These are phyloP conservation scores for Rhaphigaster nebulosa DNA, from an alignment of 2,888 invertebrate species.

Conservation along the genomic window DNA sequence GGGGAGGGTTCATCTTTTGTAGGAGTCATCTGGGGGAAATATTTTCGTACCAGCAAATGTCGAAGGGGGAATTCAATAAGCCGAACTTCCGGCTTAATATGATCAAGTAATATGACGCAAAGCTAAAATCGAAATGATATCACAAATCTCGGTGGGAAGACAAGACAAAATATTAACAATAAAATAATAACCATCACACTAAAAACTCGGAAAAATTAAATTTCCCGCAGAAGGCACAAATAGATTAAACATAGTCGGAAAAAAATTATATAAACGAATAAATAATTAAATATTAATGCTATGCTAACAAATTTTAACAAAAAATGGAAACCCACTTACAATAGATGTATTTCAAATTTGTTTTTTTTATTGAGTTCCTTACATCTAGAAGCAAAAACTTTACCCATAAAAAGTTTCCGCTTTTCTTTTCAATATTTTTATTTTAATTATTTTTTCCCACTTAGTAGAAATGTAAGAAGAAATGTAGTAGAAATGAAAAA, in stretches of 20 bases:
- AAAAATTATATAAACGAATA: neutral
- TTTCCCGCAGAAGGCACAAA: neutral
- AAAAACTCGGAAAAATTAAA: neutral
- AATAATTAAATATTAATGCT: neutral
- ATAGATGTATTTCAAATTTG: no score
- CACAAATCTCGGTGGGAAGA: neutral
- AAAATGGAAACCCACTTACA: neutral
- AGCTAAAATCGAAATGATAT: neutral
- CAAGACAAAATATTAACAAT: neutral
- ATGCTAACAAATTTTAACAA: neutral
- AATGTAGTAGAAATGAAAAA: no score
- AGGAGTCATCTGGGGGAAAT: neutral
- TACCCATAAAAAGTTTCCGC: no score
- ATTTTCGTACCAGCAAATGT: neutral
- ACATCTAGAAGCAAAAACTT: no score
- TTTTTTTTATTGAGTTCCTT: no score
- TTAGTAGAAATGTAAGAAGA: no score
- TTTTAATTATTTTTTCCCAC: no score
- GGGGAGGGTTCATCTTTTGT: constrained; percentile 33
- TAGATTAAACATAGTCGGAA: neutral
- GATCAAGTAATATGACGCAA: neutral
- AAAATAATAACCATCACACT: neutral
- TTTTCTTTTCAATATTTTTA: no score
- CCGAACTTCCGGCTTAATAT: neutral
- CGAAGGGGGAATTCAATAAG: neutral